Evolutionary conservation across 2,113 vertebrate species (phyloP), one percentile per base, ranked within the genome.

Genomic region (Cercocebus atys): DNA sequence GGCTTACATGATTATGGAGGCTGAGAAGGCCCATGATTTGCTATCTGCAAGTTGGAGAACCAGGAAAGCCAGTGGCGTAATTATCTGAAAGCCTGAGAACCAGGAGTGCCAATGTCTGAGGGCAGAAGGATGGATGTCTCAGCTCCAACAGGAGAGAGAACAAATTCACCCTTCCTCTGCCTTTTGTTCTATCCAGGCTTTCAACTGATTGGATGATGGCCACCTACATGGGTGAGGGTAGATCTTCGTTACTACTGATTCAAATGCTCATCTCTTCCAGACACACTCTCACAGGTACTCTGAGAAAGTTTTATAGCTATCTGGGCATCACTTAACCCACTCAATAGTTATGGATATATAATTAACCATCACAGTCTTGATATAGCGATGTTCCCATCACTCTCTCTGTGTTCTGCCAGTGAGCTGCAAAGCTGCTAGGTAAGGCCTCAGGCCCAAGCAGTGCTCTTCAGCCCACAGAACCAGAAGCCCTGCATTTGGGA

Each of bases 381-480:
- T 1, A 5, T 4, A 18, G 52, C 25, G 17, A 25, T 0, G 2
- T 25, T 43, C n/a, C 66, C 20, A 2, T 68, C 70, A 0, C 7
- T 72, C 52, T 73, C 23, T 72, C 59, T 82, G 27, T 25, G 64
- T 45, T 40, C 27, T 3, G 1, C 16, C 25, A 32, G 14, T 32
- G 18, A 38, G 47, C 57, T 85, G 70, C 38, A 17, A 45, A 85
- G 43, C 38, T 70, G 68, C n/a, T 45, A 59, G 59, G 10, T 12
- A 55, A 82, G 23, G 32, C 38, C 57, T 57, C 10, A 12, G 25
- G 52, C 27, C 9, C 16, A 50, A 59, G 22, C 47, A 43, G 59
- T 18, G 25, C 4, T 32, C 70, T 66, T 38, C 25, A 79, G 88
- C 45, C 13, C 1, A 0, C 0, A 3, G 30, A 16, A 30, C 47